Percentiles rank a stretch among this genome's conserved stretches.
phyloP scores from a whole-genome alignment of 1,140 invertebrate genomes.

The Drosophila sturtevanti region DNA sequence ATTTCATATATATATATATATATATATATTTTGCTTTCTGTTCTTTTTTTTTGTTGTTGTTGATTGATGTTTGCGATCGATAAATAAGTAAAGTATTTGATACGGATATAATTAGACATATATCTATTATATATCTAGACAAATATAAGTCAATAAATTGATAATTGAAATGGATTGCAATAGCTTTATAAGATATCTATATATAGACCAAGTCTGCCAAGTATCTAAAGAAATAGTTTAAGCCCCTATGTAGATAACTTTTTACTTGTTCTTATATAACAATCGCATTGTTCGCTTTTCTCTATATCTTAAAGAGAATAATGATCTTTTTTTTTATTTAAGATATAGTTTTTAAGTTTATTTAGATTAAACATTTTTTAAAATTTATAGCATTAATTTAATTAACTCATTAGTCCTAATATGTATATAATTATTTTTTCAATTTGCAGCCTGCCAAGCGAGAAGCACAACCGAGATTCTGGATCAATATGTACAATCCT shows the following conservation, averaged over 20 bases:
- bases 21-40: conserved; percentile 2
- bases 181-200: not conserved
- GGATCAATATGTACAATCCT: conserved; percentile 88
- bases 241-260: too few relatives aligned
- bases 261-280: too few relatives aligned
- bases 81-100: conserved; percentile 39
- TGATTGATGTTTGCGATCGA: conserved; percentile 46
- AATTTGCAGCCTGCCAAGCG: conserved; percentile 63
- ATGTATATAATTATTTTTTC: not conserved
- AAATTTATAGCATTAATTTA: too few relatives aligned
- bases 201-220: not conserved
- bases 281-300: too few relatives aligned
- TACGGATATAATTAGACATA: conserved; percentile 23
- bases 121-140: not conserved
- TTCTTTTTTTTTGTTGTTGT: conserved; percentile 40
- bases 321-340: too few relatives aligned
- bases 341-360: too few relatives aligned
- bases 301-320: too few relatives aligned
- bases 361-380: too few relatives aligned
- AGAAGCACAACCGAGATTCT: conserved; percentile 85
- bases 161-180: not conserved
- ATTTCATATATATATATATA: conserved; percentile 35
- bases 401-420: too few relatives aligned
- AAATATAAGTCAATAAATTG: conserved; percentile 1
- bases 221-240: not conserved